Evolutionary conservation across 2,797 vertebrate genomes (phyloP).

Genomic region (Megaceryle alcyon): DNA sequence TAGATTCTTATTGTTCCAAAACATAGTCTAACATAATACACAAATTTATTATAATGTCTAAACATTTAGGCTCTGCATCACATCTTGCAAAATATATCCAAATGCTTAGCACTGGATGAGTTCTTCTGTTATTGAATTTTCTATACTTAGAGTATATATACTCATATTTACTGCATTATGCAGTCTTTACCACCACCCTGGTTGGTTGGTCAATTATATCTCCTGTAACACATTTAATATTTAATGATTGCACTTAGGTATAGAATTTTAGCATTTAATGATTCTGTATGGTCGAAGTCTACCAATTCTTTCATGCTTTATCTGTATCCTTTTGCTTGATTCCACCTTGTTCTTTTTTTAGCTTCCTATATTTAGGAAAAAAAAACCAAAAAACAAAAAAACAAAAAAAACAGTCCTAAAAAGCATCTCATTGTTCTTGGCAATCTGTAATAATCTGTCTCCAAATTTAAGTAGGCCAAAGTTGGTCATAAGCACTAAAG

Average conservation of each 20-base stretch:
- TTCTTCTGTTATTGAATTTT: neutral
- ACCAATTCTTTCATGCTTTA: neutral
- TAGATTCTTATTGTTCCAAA: neutral
- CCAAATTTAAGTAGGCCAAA: neutral
- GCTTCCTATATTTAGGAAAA: neutral
- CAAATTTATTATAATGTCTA: neutral
- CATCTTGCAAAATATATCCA: neutral
- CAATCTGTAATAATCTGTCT: neutral
- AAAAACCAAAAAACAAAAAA: too few species aligned
- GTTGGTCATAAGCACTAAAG: neutral
- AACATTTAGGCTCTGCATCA: neutral
- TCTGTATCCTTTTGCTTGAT: neutral
- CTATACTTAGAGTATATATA: neutral
- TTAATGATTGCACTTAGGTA: neutral
- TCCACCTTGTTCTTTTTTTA: neutral
- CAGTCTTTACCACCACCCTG: neutral
- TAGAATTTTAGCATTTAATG: neutral
- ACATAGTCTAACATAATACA: neutral
- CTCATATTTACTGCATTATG: neutral
- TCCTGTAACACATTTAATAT: neutral
- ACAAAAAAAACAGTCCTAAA: neutral
- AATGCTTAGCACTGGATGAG: neutral
- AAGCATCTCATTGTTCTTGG: neutral
- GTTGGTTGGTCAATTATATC: neutral
- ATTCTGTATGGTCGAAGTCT: neutral